These are phyloP conservation scores for Dolomedes plantarius DNA, from an alignment of 2,888 invertebrate species.

Conservation along the genomic window DNA sequence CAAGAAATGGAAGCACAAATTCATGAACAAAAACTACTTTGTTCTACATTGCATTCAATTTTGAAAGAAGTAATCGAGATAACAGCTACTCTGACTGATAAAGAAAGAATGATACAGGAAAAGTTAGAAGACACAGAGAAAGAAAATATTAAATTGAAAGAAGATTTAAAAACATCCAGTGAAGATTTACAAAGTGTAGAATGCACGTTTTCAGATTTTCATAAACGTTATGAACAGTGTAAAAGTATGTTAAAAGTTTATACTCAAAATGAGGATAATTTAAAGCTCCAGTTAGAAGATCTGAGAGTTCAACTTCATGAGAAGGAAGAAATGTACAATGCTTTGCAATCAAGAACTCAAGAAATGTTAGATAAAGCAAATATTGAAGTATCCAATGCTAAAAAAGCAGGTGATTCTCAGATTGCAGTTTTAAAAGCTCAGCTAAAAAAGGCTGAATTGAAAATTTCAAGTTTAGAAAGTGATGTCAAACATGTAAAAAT, in stretches of 20 bases:
- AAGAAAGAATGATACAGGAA: background rate
- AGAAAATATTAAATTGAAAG: slow-evolving; percentile 47
- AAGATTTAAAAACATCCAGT: slow-evolving; percentile 76
- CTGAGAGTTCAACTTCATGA: slow-evolving; percentile 85
- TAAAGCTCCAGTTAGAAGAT: slow-evolving; percentile 81
- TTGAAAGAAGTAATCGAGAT: slow-evolving; percentile 5
- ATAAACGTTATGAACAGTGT: slow-evolving; percentile 81
- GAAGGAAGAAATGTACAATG: slow-evolving; percentile 89
- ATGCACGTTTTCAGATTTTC: slow-evolving; percentile 82
- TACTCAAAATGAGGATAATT: slow-evolving; percentile 80
- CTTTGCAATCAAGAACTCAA: slow-evolving; percentile 91
- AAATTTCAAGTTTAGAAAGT: slow-evolving; percentile 87
- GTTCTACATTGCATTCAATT: background rate
- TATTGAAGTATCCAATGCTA: slow-evolving; percentile 85
- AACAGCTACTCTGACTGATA: background rate
- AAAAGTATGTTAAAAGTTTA: slow-evolving; percentile 84
- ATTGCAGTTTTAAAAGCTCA: slow-evolving; percentile 89
- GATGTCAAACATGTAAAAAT: slow-evolving; percentile 87
- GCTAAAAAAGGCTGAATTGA: slow-evolving; percentile 91
- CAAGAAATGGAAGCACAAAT: background rate
- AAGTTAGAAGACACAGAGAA: background rate
- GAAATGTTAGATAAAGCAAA: slow-evolving; percentile 91
- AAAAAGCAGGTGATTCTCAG: slow-evolving; percentile 85
- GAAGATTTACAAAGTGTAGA: slow-evolving; percentile 82
- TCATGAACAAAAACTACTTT: background rate